phyloP scores from a whole-genome alignment of 2,888 invertebrate genomes.

The Spilarctia lutea region DNA sequence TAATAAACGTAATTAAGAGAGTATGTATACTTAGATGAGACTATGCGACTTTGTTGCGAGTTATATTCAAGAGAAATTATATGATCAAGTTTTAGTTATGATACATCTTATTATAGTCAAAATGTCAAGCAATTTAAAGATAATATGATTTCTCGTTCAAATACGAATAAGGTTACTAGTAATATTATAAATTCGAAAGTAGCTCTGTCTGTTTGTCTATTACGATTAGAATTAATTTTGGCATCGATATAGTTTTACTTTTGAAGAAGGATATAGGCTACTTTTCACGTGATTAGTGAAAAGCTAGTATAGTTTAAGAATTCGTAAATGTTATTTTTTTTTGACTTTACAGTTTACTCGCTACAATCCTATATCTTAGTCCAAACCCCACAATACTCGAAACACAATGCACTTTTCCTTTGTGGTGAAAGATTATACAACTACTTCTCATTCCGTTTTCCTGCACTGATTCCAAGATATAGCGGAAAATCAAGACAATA shows the following conservation, averaged over 20 bases:
- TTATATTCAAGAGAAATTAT: too few species aligned
- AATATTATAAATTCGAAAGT: too few species aligned
- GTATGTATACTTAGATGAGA: too few species aligned
- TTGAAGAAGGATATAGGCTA: too few species aligned
- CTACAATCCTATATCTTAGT: slow-evolving; percentile 23
- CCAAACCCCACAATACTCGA: slow-evolving; percentile 62
- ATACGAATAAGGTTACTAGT: too few species aligned
- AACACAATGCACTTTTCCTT: slow-evolving; percentile 69
- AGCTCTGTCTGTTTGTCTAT: too few species aligned
- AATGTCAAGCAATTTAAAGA: not conserved
- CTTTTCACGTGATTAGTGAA: too few species aligned
- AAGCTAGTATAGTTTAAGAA: not conserved
- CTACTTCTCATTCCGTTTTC: slow-evolving; percentile 59
- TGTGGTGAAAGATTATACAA: slow-evolving; percentile 58
- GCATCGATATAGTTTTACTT: too few species aligned
- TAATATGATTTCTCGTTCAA: too few species aligned
- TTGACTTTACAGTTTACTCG: not conserved
- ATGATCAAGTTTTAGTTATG: not conserved
- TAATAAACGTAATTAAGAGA: too few species aligned
- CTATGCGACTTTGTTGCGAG: too few species aligned
- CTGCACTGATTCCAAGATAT: slow-evolving; percentile 10
- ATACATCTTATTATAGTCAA: not conserved
- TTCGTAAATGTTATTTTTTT: not conserved
- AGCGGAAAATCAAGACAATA: not conserved
- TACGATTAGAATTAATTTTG: too few species aligned